Evolutionary conservation across 2,888 invertebrate genomes (phyloP).

Genomic region (Zele albiditarsus): DNA sequence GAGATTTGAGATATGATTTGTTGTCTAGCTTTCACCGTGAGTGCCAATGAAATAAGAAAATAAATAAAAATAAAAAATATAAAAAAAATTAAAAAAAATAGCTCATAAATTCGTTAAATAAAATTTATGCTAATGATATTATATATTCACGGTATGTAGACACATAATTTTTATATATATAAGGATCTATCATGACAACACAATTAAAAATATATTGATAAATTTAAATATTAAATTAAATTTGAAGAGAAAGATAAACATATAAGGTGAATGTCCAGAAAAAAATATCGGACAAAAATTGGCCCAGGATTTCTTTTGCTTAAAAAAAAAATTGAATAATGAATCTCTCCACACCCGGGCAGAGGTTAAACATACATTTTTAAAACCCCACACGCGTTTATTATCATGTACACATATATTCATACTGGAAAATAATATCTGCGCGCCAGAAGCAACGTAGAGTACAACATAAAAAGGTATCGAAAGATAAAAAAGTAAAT

Average conservation of each 20-base stretch:
- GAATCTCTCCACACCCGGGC: background rate
- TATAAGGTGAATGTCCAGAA: background rate
- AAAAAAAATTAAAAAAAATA: background rate
- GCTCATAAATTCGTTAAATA: constrained; percentile 1
- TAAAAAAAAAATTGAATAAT: background rate
- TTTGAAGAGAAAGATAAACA: background rate
- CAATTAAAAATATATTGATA: background rate
- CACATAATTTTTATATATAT: background rate
- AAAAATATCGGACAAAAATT: background rate
- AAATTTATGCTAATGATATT: constrained; percentile 7
- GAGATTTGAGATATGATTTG: background rate
- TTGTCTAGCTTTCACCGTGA: constrained; percentile 20
- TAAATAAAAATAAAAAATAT: background rate
- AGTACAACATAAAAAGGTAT: background rate
- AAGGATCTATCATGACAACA: constrained; percentile 2
- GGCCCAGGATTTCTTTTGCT: background rate
- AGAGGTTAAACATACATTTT: background rate
- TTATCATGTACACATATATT: background rate
- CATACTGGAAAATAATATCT: background rate
- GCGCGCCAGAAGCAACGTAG: background rate
- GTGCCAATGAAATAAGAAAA: background rate
- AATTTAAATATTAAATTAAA: constrained; percentile 6
- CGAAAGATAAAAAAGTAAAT: background rate
- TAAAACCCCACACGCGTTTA: background rate
- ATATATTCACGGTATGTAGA: background rate